Base-by-base conservation (phyloP, 1,140 invertebrate species). In the Panulirus ornatus region DNA sequence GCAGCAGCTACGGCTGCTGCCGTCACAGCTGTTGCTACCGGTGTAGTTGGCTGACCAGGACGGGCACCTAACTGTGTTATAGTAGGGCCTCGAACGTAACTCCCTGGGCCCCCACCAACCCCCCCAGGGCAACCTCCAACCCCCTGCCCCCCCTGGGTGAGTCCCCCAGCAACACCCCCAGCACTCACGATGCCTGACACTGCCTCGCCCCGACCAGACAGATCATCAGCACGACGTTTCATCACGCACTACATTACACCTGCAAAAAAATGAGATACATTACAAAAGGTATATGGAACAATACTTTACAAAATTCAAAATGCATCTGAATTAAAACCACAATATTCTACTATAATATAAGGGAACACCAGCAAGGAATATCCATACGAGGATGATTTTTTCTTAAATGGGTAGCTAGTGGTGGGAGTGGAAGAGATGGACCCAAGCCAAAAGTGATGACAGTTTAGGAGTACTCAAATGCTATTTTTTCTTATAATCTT, bases 221-320 rank as follows among this genome's bases (percentile, higher is more conserved):
- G 70, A 73, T 82, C 81, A 89, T 89, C 87, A 82, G 84, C 70
- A 83, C 87, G 87, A 82, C 87, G 79, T 73, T 89, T 89, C 87
- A 89, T 89, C 79, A 83, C 87, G 87, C 87, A 89, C 87, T 89
- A 89, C 87, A 89, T 89, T 89, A 89, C 87, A 89, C 79, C 87
- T 89, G 87, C 27, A 84, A 84, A 8, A 36, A 40, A 83, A 58
- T 42, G n/a, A n/a, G n/a, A n/a, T n/a, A n/a, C n/a, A n/a, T n/a
- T n/a, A n/a, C n/a, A n/a, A n/a, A n/a, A n/a, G n/a, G n/a, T n/a
- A n/a, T n/a, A n/a, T n/a, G n/a, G n/a, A n/a, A n/a, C n/a, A n/a
- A n/a, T n/a, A n/a, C n/a, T n/a, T n/a, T n/a, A n/a, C n/a, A n/a
- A n/a, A n/a, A n/a, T n/a, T n/a, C n/a, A n/a, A n/a, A n/a, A n/a